Percentiles rank a stretch among this genome's conserved stretches.
phyloP scores from a whole-genome alignment of 2,888 invertebrate species.

The Acrobasis consociella region DNA sequence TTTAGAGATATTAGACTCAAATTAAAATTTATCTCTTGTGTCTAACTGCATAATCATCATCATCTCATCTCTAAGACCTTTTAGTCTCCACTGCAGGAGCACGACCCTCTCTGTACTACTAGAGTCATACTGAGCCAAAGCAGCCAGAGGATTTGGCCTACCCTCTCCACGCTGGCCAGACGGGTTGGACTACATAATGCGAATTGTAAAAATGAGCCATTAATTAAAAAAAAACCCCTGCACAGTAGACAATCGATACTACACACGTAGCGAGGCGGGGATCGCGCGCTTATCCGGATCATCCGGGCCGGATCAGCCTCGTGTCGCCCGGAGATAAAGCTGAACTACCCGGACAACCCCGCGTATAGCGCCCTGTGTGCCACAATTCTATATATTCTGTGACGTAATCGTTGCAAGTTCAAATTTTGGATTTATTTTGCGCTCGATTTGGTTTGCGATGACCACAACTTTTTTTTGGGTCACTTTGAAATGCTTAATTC shows the following conservation, averaged over 20 bases:
- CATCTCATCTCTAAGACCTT: too few species aligned
- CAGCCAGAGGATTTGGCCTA: too few species aligned
- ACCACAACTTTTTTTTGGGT: too few species aligned
- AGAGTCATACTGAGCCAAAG: too few species aligned
- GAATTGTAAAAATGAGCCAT: constrained; percentile 5
- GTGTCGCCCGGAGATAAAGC: constrained; percentile 79
- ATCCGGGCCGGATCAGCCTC: constrained; percentile 73
- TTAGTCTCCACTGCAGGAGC: too few species aligned
- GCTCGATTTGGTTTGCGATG: constrained; percentile 2
- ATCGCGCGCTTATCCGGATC: constrained; percentile 74
- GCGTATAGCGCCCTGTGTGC: constrained; percentile 34
- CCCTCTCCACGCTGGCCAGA: too few species aligned
- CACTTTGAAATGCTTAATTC: too few species aligned
- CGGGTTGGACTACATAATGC: too few species aligned
- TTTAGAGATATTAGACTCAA: too few species aligned
- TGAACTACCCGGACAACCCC: constrained; percentile 45
- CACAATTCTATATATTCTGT: constrained; percentile 26
- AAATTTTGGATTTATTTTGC: constrained; percentile 19
- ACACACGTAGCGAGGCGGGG: constrained; percentile 48
- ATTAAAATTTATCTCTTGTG: too few species aligned
- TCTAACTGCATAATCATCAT: too few species aligned
- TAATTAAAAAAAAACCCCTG: constrained; percentile 23
- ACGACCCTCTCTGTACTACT: too few species aligned
- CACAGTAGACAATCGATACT: constrained; percentile 49
- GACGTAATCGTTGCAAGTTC: constrained; percentile 27